Percentiles rank a stretch among this genome's conserved stretches.
Conservation (phyloP, 2,888 invertebrate genomes). For the Eugnorisma glareosa region DNA sequence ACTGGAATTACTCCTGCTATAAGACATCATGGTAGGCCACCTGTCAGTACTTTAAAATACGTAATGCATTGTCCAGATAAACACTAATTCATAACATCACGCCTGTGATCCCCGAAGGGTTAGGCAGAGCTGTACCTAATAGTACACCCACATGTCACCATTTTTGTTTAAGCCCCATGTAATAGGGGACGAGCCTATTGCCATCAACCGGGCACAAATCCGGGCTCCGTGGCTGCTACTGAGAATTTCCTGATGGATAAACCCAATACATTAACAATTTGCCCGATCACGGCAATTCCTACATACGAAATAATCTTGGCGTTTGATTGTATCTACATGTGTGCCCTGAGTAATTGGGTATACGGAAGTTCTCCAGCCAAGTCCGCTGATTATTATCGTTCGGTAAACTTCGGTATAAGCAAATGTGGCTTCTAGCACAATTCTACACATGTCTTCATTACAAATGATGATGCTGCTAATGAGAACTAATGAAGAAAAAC, state of each 20-base stretch:
- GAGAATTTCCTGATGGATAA: too few species aligned
- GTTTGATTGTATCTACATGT: background rate
- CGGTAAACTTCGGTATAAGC: background rate
- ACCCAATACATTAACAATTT: too few species aligned
- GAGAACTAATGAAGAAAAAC: conserved; percentile 33
- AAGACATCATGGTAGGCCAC: too few species aligned
- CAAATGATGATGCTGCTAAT: conserved; percentile 31
- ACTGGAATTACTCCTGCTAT: too few species aligned
- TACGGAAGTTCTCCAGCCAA: background rate
- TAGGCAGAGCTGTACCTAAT: too few species aligned
- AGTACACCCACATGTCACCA: too few species aligned
- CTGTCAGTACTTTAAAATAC: background rate
- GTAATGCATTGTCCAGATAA: background rate
- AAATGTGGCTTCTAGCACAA: conserved; percentile 1
- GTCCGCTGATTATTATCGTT: too few species aligned
- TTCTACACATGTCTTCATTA: conserved; percentile 10
- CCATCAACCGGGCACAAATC: too few species aligned
- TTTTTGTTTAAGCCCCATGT: too few species aligned
- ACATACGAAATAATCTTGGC: background rate
- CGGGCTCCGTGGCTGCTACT: too few species aligned
- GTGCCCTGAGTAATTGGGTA: background rate
- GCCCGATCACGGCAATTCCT: background rate
- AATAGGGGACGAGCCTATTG: too few species aligned
- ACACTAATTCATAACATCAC: background rate
- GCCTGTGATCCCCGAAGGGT: too few species aligned